Conservation (phyloP, 2,113 vertebrate genomes). For the Mixornis gularis region DNA sequence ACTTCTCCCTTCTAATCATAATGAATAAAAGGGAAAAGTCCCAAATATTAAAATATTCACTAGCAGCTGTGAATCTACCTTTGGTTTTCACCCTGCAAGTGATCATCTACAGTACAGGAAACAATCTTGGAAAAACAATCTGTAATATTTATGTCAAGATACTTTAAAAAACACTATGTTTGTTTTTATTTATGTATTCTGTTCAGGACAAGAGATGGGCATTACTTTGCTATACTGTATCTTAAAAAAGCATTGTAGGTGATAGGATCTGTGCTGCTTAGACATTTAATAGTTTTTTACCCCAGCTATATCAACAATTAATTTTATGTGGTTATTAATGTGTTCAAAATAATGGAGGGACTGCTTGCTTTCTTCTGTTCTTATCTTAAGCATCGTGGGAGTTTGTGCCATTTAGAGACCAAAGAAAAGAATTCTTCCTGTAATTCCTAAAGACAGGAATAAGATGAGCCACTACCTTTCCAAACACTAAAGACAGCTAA, state of each 20-base stretch:
- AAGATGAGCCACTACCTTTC: not conserved
- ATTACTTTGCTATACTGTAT: not conserved
- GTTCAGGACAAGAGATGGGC: not conserved
- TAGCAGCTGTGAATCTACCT: not conserved
- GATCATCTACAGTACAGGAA: not conserved
- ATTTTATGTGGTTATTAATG: not conserved
- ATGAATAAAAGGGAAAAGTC: not conserved
- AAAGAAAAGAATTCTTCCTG: not conserved
- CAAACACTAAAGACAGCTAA: not conserved
- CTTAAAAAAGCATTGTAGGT: not conserved
- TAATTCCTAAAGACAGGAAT: not conserved
- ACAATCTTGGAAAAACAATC: not conserved
- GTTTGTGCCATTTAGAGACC: not conserved
- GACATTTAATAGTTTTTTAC: not conserved
- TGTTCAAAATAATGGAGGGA: not conserved
- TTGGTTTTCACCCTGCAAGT: not conserved
- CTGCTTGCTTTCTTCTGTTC: not conserved
- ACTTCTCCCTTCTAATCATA: not conserved
- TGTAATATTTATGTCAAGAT: not conserved
- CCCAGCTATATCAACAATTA: not conserved
- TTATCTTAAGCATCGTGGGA: not conserved
- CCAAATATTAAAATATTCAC: not conserved
- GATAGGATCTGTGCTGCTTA: not conserved
- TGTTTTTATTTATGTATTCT: not conserved
- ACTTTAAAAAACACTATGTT: accelerated